Conservation (phyloP, 2,797 vertebrate species). For the Natrix natrix region DNA sequence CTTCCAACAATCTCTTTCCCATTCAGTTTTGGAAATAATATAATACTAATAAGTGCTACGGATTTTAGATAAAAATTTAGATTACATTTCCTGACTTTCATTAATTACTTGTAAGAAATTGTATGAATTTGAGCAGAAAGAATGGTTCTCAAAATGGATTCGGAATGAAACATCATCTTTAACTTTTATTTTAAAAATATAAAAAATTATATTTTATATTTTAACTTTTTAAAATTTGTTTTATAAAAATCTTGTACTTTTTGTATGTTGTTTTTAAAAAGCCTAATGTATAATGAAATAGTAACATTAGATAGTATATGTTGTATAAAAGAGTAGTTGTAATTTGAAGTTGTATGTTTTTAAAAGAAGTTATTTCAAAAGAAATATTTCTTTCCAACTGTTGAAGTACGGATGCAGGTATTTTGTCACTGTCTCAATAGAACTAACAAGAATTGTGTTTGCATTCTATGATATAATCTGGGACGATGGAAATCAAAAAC, state of each 20-base stretch:
- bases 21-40: not conserved
- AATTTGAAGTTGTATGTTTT: not conserved
- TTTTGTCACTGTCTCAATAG: not conserved
- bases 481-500: conserved; percentile 13
- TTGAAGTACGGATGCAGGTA: not conserved
- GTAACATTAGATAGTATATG: not conserved
- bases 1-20: not conserved
- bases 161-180: not conserved
- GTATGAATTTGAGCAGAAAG: not conserved
- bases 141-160: not conserved
- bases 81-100: not conserved
- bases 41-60: not conserved
- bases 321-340: not conserved
- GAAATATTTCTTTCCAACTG: not conserved
- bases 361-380: not conserved
- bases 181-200: too few relatives aligned
- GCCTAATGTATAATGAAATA: not conserved
- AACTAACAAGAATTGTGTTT: not conserved
- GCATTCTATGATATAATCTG: not conserved
- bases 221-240: not conserved
- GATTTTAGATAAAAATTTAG: not conserved
- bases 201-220: not conserved
- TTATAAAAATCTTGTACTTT: not conserved
- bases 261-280: not conserved
- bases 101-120: not conserved